Evolutionary conservation across 2,888 invertebrate genomes (phyloP), one percentile per base, ranked within the genome.

Genomic region (Drosophila flavopinicola): DNA sequence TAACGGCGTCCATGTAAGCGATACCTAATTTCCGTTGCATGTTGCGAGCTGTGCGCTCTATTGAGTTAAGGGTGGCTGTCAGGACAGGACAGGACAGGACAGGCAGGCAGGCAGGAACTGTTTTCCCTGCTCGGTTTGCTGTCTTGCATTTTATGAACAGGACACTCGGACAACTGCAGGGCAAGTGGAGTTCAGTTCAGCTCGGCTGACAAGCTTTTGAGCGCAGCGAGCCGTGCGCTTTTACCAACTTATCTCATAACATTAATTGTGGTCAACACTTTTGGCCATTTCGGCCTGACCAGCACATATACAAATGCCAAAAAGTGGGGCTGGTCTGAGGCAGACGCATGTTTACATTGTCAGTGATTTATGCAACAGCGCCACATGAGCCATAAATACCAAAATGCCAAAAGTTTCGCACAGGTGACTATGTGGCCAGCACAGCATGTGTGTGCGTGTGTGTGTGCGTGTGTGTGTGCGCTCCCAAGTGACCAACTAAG

Each of bases 241-340:
- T 83, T 83, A 87, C 79, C 88, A 88, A 88, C 89, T 88, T 82
- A 88, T 88, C 86, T 84, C 88, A 90, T 90, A 90, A 88, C 90
- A 90, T 90, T 90, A 90, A 90, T 90, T 90, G 90, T 88, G 90
- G 90, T 85, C 85, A 82, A 87, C 80, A 80, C 78, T 87, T 87
- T 85, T 79, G 83, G 85, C 85, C 87, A 87, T 83, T 87, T 70
- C 30, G 78, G 69, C 64, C 60, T 66, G 66, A 17, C 64, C 59
- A 44, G 37, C 60, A 61, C 66, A 61, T 38, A 64, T 53, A 64
- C 57, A 61, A 42, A 69, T 41, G 41, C 7, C n/a, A n/a, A n/a
- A n/a, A n/a, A n/a, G n/a, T 7, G 15, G 10, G 7, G 9, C 3
- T 13, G 23, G 4, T 1, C 7, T 6, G 47, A 17, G 63, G 9